Evolutionary conservation across 2,797 vertebrate genomes (phyloP), one percentile per base, ranked within the genome.

Genomic region (Adrianichthys oophorus): DNA sequence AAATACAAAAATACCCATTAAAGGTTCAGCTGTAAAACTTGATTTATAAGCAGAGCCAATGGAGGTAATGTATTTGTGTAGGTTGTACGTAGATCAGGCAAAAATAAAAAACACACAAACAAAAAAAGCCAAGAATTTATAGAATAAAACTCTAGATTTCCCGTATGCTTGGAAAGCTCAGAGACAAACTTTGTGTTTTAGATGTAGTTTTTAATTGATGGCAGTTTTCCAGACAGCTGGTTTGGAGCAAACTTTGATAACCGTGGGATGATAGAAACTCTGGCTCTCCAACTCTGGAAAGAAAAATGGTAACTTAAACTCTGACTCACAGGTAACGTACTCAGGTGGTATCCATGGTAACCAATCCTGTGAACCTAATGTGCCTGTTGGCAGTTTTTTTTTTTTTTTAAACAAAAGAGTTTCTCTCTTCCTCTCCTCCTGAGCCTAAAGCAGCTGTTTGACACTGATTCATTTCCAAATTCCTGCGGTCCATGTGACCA

Each of bases 291-390:
- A 16, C n/a, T 44, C 23, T 13, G 48, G 48, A 59, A 21, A n/a
- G n/a, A 52, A 52, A 26, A 60, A 52, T 16, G 32, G 41, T 52
- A 52, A 60, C 42, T 61, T 52, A 47, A 61, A 61, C 49, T 37
- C 32, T 37, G 32, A 37, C 32, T 37, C 32, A 37, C 32, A 37
- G 32, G 32, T 40, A 64, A 64, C 47, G 40, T 15, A 21, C 45
- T 48, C 32, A 41, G 40, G 48, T 15, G 48, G 51, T 48, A 48
- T 16, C 50, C 5, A 17, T 26, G 45, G 40, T 62, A 42, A 55
- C 49, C 48, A 48, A 48, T 58, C 49, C 47, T 1, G 46, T 24
- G 56, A 49, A 59, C 45, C 54, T 48, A 55, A 54, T 55, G 45
- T 55, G n/a, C 51, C 5, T 10, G 26, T 41, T 45, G 26, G 41